Percentiles rank a stretch among this genome's conserved stretches.
Evolutionary conservation across 2,113 vertebrate genomes (phyloP).

Genomic region (Donacobius atricapilla): DNA sequence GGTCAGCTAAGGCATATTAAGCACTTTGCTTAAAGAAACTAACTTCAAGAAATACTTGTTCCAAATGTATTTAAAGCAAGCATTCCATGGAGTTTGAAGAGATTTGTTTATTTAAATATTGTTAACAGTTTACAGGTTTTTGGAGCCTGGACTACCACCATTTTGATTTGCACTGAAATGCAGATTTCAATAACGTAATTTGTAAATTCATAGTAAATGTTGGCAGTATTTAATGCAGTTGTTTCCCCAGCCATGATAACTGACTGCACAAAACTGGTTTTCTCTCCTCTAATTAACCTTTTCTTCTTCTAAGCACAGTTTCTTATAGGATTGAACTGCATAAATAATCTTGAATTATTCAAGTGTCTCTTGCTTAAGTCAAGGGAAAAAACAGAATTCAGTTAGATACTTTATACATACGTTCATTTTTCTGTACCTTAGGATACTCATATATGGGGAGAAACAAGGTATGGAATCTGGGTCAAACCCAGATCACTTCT

Average conservation of each 20-base stretch:
- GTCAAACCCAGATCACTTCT: slow-evolving; percentile 8
- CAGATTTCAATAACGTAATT: not conserved
- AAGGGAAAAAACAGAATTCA: not conserved
- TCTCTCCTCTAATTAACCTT: not conserved
- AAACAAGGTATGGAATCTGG: not conserved
- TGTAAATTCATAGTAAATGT: not conserved
- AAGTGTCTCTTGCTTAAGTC: not conserved
- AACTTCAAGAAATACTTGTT: not conserved
- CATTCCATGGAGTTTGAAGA: not conserved
- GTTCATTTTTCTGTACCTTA: not conserved
- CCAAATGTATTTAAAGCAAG: not conserved
- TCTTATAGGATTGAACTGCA: not conserved
- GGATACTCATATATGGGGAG: not conserved
- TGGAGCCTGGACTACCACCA: not conserved
- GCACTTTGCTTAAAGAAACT: not conserved
- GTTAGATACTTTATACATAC: not conserved
- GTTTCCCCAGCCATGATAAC: not conserved
- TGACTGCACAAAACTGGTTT: not conserved
- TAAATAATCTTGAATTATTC: not conserved
- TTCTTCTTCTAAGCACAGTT: not conserved
- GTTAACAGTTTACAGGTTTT: not conserved
- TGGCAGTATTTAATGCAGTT: not conserved
- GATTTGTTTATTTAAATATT: not conserved
- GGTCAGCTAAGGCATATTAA: not conserved
- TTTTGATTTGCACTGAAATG: not conserved